Conservation (phyloP, 1,140 invertebrate species). For the Drosophila murphyi region DNA sequence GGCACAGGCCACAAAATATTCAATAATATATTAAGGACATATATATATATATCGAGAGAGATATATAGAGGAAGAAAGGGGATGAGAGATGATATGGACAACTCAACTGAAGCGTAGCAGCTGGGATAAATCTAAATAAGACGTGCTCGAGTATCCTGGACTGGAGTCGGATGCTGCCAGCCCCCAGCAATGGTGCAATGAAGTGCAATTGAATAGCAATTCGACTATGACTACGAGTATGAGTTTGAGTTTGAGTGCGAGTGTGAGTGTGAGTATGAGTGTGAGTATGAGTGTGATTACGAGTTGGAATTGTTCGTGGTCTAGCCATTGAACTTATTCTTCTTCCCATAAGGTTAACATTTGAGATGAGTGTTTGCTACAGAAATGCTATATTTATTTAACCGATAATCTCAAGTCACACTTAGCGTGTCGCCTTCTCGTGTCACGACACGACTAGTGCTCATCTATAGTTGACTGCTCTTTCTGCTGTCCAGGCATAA, state of each 20-base stretch:
- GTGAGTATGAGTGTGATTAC: slow-evolving; percentile 23
- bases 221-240: slow-evolving; percentile 2
- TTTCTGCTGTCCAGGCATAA: slow-evolving; percentile 29
- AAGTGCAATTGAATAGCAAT: slow-evolving; percentile 65
- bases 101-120: slow-evolving; percentile 78
- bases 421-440: slow-evolving; percentile 1
- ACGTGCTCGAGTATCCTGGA: slow-evolving; percentile 63
- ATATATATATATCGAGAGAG: slow-evolving; percentile 38
- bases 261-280: background rate
- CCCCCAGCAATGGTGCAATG: slow-evolving; percentile 68
- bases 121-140: slow-evolving; percentile 81
- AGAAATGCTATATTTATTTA: too few relatives aligned
- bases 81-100: slow-evolving; percentile 60
- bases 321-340: background rate
- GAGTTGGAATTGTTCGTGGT: too few relatives aligned
- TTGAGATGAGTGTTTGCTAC: too few relatives aligned
- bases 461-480: background rate
- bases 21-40: slow-evolving; percentile 76
- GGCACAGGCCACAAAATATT: slow-evolving; percentile 76
- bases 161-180: slow-evolving; percentile 11
- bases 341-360: slow-evolving; percentile 4
- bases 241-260: background rate
- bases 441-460: slow-evolving; percentile 21
- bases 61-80: slow-evolving; percentile 26
- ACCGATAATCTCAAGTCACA: background rate